Percentiles rank a stretch among this genome's conserved stretches.
These are phyloP conservation scores for Drosophila gunungcola DNA, from an alignment of 1,140 invertebrate genomes.

Conservation along the genomic window DNA sequence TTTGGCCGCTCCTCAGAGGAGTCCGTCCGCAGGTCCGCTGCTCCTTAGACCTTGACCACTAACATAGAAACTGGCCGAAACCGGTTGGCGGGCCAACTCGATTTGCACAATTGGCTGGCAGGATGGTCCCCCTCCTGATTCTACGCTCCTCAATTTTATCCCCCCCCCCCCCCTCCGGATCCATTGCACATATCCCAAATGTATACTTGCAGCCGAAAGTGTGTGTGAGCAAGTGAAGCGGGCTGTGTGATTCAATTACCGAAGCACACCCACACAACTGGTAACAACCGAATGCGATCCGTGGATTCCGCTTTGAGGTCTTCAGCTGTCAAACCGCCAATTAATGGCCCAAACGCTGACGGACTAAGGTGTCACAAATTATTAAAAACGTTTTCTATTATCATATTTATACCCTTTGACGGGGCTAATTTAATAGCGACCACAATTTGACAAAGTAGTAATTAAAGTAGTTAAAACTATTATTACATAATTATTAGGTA, in stretches of 20 bases:
- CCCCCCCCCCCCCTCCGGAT: background rate
- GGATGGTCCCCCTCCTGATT: background rate
- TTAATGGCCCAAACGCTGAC: constrained; percentile 58
- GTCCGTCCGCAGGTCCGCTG: constrained; percentile 35
- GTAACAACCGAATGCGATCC: constrained; percentile 1
- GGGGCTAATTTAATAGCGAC: too few species aligned
- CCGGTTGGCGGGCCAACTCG: constrained; percentile 53
- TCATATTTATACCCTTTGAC: constrained; percentile 21
- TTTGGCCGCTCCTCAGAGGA: constrained; percentile 18
- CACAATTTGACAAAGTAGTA: too few species aligned
- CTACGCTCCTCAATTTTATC: background rate
- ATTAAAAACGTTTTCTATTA: constrained; percentile 49
- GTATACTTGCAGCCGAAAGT: background rate
- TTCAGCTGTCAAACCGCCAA: constrained; percentile 63
- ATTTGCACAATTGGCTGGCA: constrained; percentile 27
- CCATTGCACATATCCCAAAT: constrained; percentile 18
- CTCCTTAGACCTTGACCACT: constrained; percentile 84
- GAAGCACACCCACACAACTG: constrained; percentile 59
- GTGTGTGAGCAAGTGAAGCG: background rate
- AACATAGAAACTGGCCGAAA: constrained; percentile 75
- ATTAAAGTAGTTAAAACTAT: too few species aligned
- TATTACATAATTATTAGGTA: too few species aligned
- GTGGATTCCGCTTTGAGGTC: constrained; percentile 46
- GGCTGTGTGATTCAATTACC: constrained; percentile 58
- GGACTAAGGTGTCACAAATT: constrained; percentile 41